These are phyloP conservation scores for Orthonyx spaldingii DNA, from an alignment of 2,113 vertebrate genomes.

Conservation along the genomic window DNA sequence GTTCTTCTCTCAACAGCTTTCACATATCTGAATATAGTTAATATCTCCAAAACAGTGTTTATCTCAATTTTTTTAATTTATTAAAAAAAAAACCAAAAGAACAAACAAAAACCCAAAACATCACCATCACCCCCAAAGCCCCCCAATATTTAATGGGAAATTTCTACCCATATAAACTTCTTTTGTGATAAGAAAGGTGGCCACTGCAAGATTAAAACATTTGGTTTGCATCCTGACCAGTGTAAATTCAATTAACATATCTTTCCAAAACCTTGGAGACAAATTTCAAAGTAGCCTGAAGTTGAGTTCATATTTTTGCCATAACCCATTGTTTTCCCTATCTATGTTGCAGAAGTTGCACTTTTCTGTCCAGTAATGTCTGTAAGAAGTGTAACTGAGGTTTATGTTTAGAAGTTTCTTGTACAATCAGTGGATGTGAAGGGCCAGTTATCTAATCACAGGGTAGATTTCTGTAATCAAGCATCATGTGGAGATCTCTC, in stretches of 20 bases:
- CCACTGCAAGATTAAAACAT: neutral
- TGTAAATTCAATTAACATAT: neutral
- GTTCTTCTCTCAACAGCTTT: neutral
- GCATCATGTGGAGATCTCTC: neutral
- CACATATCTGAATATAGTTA: neutral
- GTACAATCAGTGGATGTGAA: neutral
- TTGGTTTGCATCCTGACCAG: neutral
- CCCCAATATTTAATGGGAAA: neutral
- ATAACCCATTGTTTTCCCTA: neutral
- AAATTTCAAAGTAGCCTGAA: neutral
- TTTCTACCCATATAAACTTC: neutral
- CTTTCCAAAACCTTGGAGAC: neutral
- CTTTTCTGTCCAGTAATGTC: neutral
- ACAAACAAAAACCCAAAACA: neutral
- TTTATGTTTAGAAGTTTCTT: neutral
- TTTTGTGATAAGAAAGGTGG: neutral
- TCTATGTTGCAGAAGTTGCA: neutral
- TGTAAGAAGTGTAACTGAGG: neutral
- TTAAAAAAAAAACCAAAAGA: neutral
- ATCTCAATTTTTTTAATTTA: neutral
- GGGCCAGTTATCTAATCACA: neutral
- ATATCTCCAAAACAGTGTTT: neutral
- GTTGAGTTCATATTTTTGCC: neutral
- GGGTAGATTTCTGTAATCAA: neutral
- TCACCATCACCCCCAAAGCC: neutral